Evolutionary conservation across 2,113 vertebrate genomes (phyloP).

Genomic region (Anolis sagrei): DNA sequence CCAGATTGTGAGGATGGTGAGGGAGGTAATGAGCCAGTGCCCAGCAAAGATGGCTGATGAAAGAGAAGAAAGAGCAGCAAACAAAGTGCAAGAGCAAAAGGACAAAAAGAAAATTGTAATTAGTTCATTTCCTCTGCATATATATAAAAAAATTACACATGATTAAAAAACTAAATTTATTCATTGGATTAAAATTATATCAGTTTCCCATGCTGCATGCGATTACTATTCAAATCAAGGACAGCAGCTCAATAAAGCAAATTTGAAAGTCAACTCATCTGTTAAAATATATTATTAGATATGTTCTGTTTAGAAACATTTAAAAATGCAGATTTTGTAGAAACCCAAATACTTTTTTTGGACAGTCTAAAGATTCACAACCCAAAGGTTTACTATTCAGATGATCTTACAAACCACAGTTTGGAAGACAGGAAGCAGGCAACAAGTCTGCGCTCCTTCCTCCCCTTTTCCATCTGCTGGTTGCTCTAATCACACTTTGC

Average conservation of each 20-base stretch:
- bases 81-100: conserved; percentile 88
- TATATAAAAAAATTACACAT: conserved; percentile 68
- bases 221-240: not conserved
- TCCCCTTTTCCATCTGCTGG: not conserved
- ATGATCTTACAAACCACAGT: not conserved
- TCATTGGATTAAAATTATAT: conserved; percentile 34
- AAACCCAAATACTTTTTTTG: conserved; percentile 1
- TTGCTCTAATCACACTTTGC: not conserved
- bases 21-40: conserved; percentile 76
- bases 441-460: not conserved
- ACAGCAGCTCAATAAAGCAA: conserved; percentile 52
- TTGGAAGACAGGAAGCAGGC: not conserved
- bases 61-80: conserved; percentile 75
- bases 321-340: not conserved
- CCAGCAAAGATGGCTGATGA: conserved; percentile 80
- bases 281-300: conserved; percentile 3
- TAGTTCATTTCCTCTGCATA: conserved; percentile 86
- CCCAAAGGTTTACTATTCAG: conserved; percentile 17
- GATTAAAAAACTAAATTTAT: conserved; percentile 63
- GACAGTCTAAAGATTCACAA: conserved; percentile 23
- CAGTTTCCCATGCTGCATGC: conserved; percentile 43
- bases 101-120: conserved; percentile 94
- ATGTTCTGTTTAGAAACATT: conserved; percentile 15
- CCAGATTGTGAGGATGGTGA: conserved; percentile 80
- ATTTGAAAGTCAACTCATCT: conserved; percentile 30